These are phyloP conservation scores for Galbula dea DNA, from an alignment of 2,113 vertebrate genomes.

Conservation along the genomic window DNA sequence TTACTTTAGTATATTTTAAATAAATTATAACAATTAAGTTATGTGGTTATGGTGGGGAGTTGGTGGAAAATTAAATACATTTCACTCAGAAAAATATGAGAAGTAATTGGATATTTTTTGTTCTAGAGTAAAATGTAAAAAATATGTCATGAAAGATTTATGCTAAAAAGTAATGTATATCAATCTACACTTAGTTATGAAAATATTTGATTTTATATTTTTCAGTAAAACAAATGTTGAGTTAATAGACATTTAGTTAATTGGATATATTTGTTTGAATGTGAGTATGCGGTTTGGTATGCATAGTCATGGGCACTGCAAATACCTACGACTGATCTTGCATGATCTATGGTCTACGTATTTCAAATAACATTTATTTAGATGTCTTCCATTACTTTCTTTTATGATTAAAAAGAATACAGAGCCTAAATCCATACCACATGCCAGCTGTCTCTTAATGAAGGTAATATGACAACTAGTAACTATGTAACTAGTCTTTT, in stretches of 20 bases:
- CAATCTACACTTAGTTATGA: not conserved
- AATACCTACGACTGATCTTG: not conserved
- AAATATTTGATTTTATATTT: not conserved
- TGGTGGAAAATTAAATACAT: not conserved
- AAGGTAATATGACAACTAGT: not conserved
- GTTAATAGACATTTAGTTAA: not conserved
- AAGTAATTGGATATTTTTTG: not conserved
- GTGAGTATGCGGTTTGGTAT: not conserved
- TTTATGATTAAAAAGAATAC: not conserved
- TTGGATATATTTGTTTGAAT: not conserved
- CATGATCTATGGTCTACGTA: not conserved
- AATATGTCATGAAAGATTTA: not conserved
- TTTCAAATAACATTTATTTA: not conserved
- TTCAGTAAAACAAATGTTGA: not conserved
- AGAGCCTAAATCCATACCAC: not conserved
- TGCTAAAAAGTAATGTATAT: not conserved
- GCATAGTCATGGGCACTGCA: not conserved
- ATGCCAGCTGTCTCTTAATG: not conserved
- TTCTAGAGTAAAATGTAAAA: not conserved
- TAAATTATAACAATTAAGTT: not conserved
- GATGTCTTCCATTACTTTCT: not conserved
- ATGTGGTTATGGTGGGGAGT: not conserved
- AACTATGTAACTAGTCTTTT: not conserved
- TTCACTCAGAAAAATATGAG: not conserved
- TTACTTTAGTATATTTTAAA: not conserved